Conservation (phyloP, 2,888 invertebrate species). For the Tanytarsus gracilentus region DNA sequence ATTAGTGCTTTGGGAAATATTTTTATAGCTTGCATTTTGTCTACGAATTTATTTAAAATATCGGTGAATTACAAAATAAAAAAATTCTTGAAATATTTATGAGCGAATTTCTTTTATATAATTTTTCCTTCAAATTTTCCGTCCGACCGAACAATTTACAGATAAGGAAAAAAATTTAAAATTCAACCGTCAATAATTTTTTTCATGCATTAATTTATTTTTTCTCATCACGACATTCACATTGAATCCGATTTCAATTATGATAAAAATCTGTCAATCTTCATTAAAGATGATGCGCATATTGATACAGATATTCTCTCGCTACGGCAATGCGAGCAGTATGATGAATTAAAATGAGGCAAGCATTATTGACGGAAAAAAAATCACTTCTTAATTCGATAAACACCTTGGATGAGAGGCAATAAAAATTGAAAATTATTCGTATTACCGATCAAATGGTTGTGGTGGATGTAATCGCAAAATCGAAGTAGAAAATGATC, state of each 20-base stretch:
- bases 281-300: slow-evolving; percentile 21
- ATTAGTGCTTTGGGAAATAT: too few relatives aligned
- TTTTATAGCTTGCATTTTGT: too few relatives aligned
- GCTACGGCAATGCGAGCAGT: too few relatives aligned
- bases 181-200: too few relatives aligned
- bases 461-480: not conserved
- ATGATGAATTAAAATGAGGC: not conserved
- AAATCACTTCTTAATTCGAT: slow-evolving; percentile 16
- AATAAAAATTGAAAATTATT: slow-evolving; percentile 14
- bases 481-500: slow-evolving; percentile 9
- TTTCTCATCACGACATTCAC: not conserved
- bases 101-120: too few relatives aligned
- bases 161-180: too few relatives aligned
- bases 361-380: not conserved
- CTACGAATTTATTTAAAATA: too few relatives aligned
- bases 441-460: slow-evolving; percentile 5
- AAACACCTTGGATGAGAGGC: slow-evolving; percentile 12
- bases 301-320: slow-evolving; percentile 13
- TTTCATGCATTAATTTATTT: not conserved
- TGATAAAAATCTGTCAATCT: slow-evolving; percentile 22
- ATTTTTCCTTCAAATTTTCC: too few relatives aligned
- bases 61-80: too few relatives aligned
- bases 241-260: not conserved
- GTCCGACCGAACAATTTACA: too few relatives aligned
- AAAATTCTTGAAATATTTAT: too few relatives aligned